Evolutionary conservation across 2,113 vertebrate genomes (phyloP).

Genomic region (Actenoides hombroni): DNA sequence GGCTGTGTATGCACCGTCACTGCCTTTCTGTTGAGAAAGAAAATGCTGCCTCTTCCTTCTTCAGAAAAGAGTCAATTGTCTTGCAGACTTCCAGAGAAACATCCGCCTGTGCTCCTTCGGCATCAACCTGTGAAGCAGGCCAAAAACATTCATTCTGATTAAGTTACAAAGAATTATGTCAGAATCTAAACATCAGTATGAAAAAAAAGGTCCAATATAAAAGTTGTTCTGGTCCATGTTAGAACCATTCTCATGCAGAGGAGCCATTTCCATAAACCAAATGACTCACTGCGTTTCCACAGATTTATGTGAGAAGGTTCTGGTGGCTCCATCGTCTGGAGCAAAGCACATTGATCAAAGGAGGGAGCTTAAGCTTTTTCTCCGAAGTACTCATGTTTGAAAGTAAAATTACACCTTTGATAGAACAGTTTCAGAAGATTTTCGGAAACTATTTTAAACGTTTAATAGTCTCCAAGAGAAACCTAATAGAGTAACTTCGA

Average conservation of each 20-base stretch:
- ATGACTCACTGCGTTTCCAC: background rate
- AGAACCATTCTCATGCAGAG: background rate
- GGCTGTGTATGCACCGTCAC: background rate
- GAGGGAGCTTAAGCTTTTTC: background rate
- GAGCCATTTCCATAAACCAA: background rate
- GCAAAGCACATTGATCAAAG: background rate
- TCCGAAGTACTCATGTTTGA: background rate
- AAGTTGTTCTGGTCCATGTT: background rate
- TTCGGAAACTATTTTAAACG: background rate
- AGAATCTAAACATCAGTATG: background rate
- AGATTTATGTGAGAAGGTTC: background rate
- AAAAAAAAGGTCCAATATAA: background rate
- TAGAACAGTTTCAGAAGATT: background rate
- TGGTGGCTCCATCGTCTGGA: background rate
- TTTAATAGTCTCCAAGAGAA: background rate
- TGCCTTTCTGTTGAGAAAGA: background rate
- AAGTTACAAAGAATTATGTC: background rate
- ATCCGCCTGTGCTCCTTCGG: slow-evolving; percentile 84
- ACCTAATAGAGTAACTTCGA: background rate
- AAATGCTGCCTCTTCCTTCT: slow-evolving; percentile 18
- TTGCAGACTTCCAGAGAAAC: slow-evolving; percentile 87
- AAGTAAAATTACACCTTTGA: background rate
- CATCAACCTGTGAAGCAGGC: slow-evolving; percentile 82
- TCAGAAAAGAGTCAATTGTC: slow-evolving; percentile 80
- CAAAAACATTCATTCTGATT: background rate